Base-by-base conservation (phyloP, 2,797 vertebrate species). In the Clangula hyemalis region DNA sequence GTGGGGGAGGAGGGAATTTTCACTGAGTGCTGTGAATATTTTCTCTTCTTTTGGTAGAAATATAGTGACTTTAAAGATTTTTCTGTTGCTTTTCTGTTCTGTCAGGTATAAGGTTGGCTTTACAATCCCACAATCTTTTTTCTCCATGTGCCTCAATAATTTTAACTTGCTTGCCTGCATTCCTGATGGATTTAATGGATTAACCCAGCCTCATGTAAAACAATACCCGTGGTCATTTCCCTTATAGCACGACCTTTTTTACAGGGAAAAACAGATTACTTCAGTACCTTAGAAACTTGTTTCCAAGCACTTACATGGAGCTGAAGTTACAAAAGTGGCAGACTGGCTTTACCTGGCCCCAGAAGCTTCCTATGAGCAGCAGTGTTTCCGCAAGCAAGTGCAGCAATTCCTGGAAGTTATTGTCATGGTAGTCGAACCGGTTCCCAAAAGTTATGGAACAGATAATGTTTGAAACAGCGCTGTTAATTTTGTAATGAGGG, bases 381-480 rank as follows among this genome's bases (percentile, higher is more conserved):
- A 84, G 43, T 0, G 57, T 90, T 27, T 97, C 96, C 74, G 97
- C 96, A 43, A 98, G 45, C 1, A 92, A 78, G 65, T 84, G 96
- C 89, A 98, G 94, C 36, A 98, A 56, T 30, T 98, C 95, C 90
- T 97, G 97, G 93, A 98, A 98, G 45, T 34, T 30, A 74, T n/a
- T 70, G 90, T 98, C 97, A 10, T 96, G 75, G 82, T 98, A 98
- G 16, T 98, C 97, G 4, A 97, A 98, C 72, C 97, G 97, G n/a
- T 95, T 82, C 56, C 98, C 98, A 92, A 98, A 98, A 82, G 96
- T 97, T 90, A 98, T 82, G 25, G 97, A 98, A 43, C 97, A 98
- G 87, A 98, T 98, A 66, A 98, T 97, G 60, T 98, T 98, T 0
- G 98, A 98, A 93, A 98, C 96, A 32, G 98, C 98, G 3, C 94